These are phyloP conservation scores for Hirtodrosophila alboralis DNA, from an alignment of 2,888 invertebrate genomes.

Conservation along the genomic window DNA sequence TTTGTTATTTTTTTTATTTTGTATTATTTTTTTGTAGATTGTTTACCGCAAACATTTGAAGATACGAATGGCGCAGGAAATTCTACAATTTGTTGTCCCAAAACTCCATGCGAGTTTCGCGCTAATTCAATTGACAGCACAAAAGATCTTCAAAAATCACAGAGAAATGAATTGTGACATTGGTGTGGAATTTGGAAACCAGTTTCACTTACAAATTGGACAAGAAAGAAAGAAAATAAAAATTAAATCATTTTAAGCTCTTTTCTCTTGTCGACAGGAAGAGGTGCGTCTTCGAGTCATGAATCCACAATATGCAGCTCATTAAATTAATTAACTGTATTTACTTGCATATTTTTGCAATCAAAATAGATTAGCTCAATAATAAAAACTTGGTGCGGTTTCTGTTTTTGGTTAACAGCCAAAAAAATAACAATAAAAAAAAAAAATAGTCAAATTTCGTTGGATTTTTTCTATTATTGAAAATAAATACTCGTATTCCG, in stretches of 20 bases:
- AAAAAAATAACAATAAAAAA: neutral
- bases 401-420: conserved; percentile 17
- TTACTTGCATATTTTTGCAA: conserved; percentile 31
- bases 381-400: conserved; percentile 11
- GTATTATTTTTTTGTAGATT: conserved; percentile 42
- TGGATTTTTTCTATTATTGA: too few species aligned
- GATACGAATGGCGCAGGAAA: conserved; percentile 43
- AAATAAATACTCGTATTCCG: too few species aligned
- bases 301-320: conserved; percentile 31
- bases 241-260: conserved; percentile 4
- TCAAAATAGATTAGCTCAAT: conserved; percentile 15
- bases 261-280: conserved; percentile 45
- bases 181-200: conserved; percentile 39
- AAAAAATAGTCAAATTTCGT: too few species aligned
- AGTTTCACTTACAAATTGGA: conserved; percentile 32
- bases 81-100: conserved; percentile 36
- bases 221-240: conserved; percentile 9
- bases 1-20: too few species aligned
- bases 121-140: conserved; percentile 75
- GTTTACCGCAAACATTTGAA: conserved; percentile 64
- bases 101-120: conserved; percentile 37
- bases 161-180: conserved; percentile 44
- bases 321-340: conserved; percentile 58
- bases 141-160: conserved; percentile 40
- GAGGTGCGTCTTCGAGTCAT: conserved; percentile 64